Evolutionary conservation across 1,140 invertebrate genomes (phyloP).

Genomic region (Camponotus pennsylvanicus): DNA sequence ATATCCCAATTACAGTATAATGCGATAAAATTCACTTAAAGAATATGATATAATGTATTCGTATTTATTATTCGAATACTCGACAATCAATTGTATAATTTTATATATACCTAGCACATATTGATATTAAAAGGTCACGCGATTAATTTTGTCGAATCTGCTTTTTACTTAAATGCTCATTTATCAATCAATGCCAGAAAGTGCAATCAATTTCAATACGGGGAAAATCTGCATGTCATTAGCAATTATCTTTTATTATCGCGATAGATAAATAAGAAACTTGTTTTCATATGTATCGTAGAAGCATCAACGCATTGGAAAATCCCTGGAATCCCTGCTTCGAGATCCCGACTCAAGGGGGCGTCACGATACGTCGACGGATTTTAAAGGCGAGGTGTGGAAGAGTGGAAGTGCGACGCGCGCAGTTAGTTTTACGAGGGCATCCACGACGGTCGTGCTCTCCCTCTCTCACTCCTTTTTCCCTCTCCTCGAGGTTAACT

Average conservation of each 20-base stretch:
- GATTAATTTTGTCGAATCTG: not conserved
- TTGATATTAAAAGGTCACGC: not conserved
- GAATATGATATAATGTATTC: not conserved
- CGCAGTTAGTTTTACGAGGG: conserved; percentile 45
- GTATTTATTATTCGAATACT: not conserved
- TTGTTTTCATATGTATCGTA: not conserved
- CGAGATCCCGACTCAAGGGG: not conserved
- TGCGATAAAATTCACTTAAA: not conserved
- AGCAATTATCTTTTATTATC: not conserved
- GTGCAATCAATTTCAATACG: not conserved
- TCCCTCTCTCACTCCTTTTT: not conserved
- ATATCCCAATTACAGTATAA: not conserved
- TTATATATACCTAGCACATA: not conserved
- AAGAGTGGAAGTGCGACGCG: conserved; percentile 34
- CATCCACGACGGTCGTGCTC: not conserved
- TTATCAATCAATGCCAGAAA: not conserved
- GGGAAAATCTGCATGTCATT: not conserved
- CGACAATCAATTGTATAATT: not conserved
- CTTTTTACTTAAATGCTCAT: not conserved
- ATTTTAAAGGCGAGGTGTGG: conserved; percentile 50
- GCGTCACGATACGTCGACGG: not conserved
- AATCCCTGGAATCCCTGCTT: not conserved
- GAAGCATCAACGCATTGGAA: too few species aligned
- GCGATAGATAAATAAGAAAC: too few species aligned
- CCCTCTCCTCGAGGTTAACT: conserved; percentile 11